Percentiles rank a stretch among this genome's conserved stretches.
These are phyloP conservation scores for Callimico goeldii DNA, from an alignment of 2,797 vertebrate species.

Conservation along the genomic window DNA sequence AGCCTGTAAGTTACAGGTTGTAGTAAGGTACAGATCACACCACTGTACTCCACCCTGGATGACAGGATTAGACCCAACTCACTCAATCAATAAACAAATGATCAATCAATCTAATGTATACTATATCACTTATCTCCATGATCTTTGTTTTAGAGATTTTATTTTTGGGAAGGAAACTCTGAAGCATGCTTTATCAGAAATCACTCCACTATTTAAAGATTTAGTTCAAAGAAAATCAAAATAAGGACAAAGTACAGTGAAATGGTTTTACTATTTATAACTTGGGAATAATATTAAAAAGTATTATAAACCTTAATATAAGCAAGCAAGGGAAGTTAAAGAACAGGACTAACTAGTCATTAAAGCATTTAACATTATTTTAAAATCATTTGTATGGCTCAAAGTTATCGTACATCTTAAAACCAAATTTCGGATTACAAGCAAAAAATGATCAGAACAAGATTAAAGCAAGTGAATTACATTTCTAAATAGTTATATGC, in stretches of 20 bases:
- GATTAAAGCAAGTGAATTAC: conserved; percentile 4
- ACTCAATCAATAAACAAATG: neutral
- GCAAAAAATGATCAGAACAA: conserved; percentile 53
- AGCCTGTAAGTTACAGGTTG: neutral
- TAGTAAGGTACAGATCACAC: neutral
- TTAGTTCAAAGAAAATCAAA: conserved; percentile 51
- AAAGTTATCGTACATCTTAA: conserved; percentile 14
- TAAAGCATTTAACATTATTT: conserved; percentile 48
- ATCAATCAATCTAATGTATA: neutral
- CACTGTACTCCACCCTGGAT: neutral
- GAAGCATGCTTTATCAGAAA: conserved; percentile 42
- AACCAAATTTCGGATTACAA: conserved; percentile 38
- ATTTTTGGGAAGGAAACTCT: conserved; percentile 28
- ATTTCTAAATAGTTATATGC: conserved; percentile 11
- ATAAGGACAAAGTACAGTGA: conserved; percentile 22
- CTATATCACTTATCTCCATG: neutral
- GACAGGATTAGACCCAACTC: neutral
- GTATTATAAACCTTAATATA: neutral
- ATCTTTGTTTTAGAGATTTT: conserved; percentile 40
- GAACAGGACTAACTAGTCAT: neutral
- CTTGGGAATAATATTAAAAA: conserved; percentile 30
- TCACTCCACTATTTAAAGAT: neutral
- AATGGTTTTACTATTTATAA: conserved; percentile 28
- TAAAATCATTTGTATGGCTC: conserved; percentile 17
- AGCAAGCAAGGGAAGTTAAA: conserved; percentile 6